phyloP scores from a whole-genome alignment of 2,797 vertebrate genomes.

The Poecilia velifera region DNA sequence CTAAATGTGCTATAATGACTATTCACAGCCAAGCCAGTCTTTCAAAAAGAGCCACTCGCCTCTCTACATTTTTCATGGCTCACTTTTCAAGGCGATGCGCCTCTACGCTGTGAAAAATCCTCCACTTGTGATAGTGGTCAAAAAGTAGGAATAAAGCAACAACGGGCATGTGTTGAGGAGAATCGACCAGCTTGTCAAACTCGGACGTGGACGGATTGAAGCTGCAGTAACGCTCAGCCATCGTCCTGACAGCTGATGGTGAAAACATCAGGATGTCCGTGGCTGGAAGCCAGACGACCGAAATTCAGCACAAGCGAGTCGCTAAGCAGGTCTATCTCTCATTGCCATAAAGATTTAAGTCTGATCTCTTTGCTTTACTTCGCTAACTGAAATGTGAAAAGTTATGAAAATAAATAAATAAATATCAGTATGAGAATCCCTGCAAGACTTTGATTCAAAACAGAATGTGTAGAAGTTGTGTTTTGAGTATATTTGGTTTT shows the following conservation, averaged over 20 bases:
- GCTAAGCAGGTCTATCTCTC: slow-evolving; percentile 6
- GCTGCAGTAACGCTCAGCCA: slow-evolving; percentile 16
- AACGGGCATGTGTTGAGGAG: slow-evolving; percentile 18
- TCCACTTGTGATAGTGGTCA: slow-evolving; percentile 11
- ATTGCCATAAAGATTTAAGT: neutral
- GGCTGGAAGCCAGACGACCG: slow-evolving; percentile 11
- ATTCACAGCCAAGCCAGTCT: slow-evolving; percentile 10
- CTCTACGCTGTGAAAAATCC: slow-evolving; percentile 6
- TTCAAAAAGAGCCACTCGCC: slow-evolving; percentile 3
- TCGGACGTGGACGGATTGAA: slow-evolving; percentile 8
- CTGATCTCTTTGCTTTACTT: slow-evolving; percentile 7
- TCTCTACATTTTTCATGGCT: neutral
- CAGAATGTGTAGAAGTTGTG: neutral
- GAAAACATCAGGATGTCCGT: slow-evolving; percentile 21
- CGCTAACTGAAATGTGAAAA: neutral
- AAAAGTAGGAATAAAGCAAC: neutral
- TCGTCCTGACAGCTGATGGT: slow-evolving; percentile 10
- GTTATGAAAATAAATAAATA: neutral
- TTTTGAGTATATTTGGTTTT: neutral
- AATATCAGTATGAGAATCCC: neutral
- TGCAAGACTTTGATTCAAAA: neutral
- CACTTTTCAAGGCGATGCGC: slow-evolving; percentile 23
- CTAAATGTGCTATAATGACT: slow-evolving; percentile 43
- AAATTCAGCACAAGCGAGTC: slow-evolving; percentile 9
- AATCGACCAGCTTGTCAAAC: slow-evolving; percentile 30